Evolutionary conservation across 2,888 invertebrate species (phyloP).

Genomic region (Luperina testacea): DNA sequence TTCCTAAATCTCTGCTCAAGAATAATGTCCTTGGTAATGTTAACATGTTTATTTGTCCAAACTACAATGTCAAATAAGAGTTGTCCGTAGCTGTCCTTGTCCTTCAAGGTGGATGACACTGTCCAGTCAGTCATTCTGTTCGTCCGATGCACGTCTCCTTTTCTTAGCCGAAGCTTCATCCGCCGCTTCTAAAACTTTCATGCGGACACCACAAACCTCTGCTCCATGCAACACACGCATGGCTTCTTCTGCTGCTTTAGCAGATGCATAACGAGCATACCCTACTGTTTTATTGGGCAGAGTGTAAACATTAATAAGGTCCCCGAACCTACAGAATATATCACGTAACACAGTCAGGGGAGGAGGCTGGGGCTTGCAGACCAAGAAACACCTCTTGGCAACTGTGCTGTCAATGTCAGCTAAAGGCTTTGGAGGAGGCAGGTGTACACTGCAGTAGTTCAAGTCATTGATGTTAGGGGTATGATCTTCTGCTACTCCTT

Average conservation of each 20-base stretch:
- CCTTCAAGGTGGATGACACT: constrained; percentile 40
- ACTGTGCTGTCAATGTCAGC: constrained; percentile 92
- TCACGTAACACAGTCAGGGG: constrained; percentile 95
- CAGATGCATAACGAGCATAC: constrained; percentile 95
- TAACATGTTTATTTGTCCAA: constrained; percentile 70
- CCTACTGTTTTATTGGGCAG: constrained; percentile 97
- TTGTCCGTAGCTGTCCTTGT: constrained; percentile 65
- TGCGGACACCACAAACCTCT: constrained; percentile 95
- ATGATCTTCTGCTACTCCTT: constrained; percentile 72
- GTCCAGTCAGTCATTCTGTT: constrained; percentile 56
- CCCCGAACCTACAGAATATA: constrained; percentile 97
- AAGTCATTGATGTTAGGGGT: constrained; percentile 76
- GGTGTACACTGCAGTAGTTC: constrained; percentile 91
- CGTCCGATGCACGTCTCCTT: constrained; percentile 61
- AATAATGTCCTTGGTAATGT: constrained; percentile 68
- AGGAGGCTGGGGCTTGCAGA: constrained; percentile 92
- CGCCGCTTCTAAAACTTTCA: constrained; percentile 97
- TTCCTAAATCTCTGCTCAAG: constrained; percentile 59
- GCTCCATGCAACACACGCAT: constrained; percentile 94
- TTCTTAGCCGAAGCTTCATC: constrained; percentile 85
- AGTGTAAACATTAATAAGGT: constrained; percentile 97
- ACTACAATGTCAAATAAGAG: constrained; percentile 60
- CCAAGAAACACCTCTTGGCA: constrained; percentile 92
- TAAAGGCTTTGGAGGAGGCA: constrained; percentile 93
- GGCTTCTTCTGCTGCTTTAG: constrained; percentile 93